Conservation (phyloP, 1,140 invertebrate species). For the Andricus grossulariae region DNA sequence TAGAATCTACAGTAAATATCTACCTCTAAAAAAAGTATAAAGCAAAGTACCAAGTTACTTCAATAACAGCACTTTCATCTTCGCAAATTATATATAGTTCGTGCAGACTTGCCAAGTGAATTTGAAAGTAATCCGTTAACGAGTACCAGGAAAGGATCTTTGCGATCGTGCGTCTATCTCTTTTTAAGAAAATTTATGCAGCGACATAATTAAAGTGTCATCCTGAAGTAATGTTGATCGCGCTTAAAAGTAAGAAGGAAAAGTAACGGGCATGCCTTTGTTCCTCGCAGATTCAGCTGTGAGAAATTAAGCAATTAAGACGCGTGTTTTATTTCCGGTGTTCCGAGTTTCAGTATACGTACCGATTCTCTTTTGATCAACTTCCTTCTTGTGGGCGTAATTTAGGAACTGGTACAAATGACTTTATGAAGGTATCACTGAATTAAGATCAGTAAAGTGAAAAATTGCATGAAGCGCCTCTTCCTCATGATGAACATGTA, state of each 20-base stretch:
- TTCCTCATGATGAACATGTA: background rate
- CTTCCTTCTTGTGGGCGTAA: constrained; percentile 46
- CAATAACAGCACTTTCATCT: background rate
- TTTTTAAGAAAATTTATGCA: constrained; percentile 67
- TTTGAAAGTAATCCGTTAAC: constrained; percentile 48
- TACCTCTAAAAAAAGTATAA: too few species aligned
- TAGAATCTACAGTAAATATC: too few species aligned
- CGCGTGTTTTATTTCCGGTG: constrained; percentile 65
- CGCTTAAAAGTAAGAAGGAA: constrained; percentile 67
- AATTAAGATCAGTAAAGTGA: too few species aligned
- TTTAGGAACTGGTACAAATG: constrained; percentile 23
- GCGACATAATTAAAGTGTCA: constrained; percentile 74
- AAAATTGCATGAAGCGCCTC: background rate
- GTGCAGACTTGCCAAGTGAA: constrained; percentile 6
- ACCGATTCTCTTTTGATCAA: constrained; percentile 55
- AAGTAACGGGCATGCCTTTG: constrained; percentile 69
- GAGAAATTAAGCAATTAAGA: constrained; percentile 75
- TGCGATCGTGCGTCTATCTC: constrained; percentile 55
- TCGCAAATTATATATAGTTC: background rate
- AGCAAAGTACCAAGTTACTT: background rate
- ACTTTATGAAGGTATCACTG: too few species aligned
- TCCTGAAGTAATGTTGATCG: constrained; percentile 68
- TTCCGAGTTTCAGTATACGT: constrained; percentile 57
- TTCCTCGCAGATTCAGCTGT: constrained; percentile 67
- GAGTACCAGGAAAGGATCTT: constrained; percentile 53